Evolutionary conservation across 2,888 invertebrate genomes (phyloP), one percentile per base, ranked within the genome.

Genomic region (Sipunculus nudus): DNA sequence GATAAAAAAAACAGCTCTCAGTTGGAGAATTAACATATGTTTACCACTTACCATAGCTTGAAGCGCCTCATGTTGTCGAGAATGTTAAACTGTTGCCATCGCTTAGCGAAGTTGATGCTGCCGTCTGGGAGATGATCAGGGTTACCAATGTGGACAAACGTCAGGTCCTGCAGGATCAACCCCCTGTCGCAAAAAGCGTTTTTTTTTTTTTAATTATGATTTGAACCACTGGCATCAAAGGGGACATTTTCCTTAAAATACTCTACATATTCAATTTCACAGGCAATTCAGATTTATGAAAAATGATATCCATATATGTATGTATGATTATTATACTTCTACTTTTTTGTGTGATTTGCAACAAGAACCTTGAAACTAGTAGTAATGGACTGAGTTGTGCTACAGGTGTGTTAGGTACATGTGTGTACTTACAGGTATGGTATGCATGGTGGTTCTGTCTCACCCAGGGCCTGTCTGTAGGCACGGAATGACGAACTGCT

Each of bases 71-170:
- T 96, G 82, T 96, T 96, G 84, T 97, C 96, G 79, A 99, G 92
- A 69, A 98, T 96, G 80, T 96, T 93, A 84, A 94, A 97, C 85
- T 98, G 97, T 83, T 98, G 97, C 96, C 97, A 98, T 73, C 98
- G 88, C 86, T 99, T 99, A 13, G 95, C 94, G 85, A 98, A 99
- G 76, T 86, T 85, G 52, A 82, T 78, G 48, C 75, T 77, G 59
- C 92, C 92, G 75, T 96, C 94, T 3, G 90, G 89, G 71, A 97
- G 86, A 67, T 91, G 87, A 83, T 98, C 95, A 62, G 90, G 93
- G 85, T 98, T 99, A 47, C 98, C 99, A 80, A 96, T 94, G 85
- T 99, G 94, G 48, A 99, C 96, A 85, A 99, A 99, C 19, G 99
- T 99, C 83, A 99, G 87, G 86, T 99, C 99, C 89, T 99, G 98